Percentiles rank a stretch among this genome's conserved stretches.
Conservation (phyloP, 2,113 vertebrate genomes). For the Myotis yumanensis region DNA sequence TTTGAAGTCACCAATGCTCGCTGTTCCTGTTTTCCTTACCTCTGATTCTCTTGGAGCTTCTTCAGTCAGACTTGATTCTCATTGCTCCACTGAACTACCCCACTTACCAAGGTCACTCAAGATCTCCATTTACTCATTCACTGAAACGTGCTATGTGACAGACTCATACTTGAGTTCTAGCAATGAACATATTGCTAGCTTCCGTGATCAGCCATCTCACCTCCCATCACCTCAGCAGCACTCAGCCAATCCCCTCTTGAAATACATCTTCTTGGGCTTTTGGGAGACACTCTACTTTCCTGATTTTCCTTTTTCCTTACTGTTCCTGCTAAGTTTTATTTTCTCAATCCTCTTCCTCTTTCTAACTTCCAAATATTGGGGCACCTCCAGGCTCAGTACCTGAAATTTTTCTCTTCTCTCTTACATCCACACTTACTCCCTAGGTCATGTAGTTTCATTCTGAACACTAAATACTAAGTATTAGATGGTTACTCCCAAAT, state of each 20-base stretch:
- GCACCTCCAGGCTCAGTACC: background rate
- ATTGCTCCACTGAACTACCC: background rate
- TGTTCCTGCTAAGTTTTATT: background rate
- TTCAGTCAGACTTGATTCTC: background rate
- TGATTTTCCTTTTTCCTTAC: background rate
- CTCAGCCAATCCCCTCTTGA: background rate
- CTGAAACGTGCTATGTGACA: background rate
- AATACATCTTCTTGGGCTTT: background rate
- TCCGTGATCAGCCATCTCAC: background rate
- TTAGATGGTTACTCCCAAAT: background rate
- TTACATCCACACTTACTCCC: background rate
- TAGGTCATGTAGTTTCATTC: background rate
- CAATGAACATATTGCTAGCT: background rate
- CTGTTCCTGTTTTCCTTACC: background rate
- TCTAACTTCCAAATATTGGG: background rate
- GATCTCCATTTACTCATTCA: background rate
- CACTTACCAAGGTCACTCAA: background rate
- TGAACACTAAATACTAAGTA: background rate
- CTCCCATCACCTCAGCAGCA: background rate
- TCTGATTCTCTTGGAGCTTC: background rate
- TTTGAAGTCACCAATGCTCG: background rate
- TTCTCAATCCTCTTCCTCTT: background rate
- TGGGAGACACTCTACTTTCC: background rate
- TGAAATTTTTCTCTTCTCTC: background rate
- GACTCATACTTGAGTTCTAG: background rate